Percentiles rank a stretch among this genome's conserved stretches.
These are phyloP conservation scores for Tetraodon nigroviridis DNA, from an alignment of 2,113 vertebrate genomes.

Conservation along the genomic window DNA sequence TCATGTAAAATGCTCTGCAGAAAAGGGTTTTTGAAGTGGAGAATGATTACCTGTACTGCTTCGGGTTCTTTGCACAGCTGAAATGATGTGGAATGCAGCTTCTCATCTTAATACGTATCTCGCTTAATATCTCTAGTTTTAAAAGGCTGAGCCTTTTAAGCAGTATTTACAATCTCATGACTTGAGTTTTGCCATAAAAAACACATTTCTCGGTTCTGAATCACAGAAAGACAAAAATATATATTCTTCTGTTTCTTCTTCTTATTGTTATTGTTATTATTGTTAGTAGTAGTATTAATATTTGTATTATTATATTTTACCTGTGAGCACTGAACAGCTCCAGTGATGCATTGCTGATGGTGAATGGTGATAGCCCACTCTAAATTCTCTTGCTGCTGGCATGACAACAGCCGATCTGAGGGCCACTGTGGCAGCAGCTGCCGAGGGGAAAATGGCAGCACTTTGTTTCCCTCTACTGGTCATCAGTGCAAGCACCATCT, in stretches of 20 bases:
- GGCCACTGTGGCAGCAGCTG: slow-evolving; percentile 29
- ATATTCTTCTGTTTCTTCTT: no score
- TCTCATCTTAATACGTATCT: slow-evolving; percentile 13
- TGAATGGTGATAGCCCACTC: slow-evolving; percentile 27
- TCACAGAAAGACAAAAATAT: no score
- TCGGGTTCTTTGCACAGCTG: slow-evolving; percentile 18
- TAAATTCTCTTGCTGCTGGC: slow-evolving; percentile 36
- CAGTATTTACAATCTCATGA: not conserved
- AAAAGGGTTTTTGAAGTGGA: slow-evolving; percentile 29
- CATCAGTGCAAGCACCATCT: slow-evolving; percentile 25
- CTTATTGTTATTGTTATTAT: no score
- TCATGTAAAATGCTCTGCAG: slow-evolving; percentile 45
- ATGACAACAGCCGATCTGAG: slow-evolving; percentile 21
- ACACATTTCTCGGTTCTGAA: not conserved
- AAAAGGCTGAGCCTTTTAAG: slow-evolving; percentile 7
- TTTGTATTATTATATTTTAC: slow-evolving; percentile 10
- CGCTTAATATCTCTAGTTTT: slow-evolving; percentile 18
- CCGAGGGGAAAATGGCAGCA: slow-evolving; percentile 19
- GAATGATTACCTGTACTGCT: slow-evolving; percentile 37
- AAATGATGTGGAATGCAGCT: slow-evolving; percentile 15
- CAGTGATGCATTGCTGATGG: slow-evolving; percentile 7
- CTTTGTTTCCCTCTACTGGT: slow-evolving; percentile 74
- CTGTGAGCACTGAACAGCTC: slow-evolving; percentile 20
- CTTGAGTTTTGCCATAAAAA: not conserved
- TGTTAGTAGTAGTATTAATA: no score